A percentile compares a stretch with the other conserved stretches of the same genome.
These are phyloP conservation scores for Nomada flava DNA, from an alignment of 2,888 invertebrate species.

Conservation along the genomic window DNA sequence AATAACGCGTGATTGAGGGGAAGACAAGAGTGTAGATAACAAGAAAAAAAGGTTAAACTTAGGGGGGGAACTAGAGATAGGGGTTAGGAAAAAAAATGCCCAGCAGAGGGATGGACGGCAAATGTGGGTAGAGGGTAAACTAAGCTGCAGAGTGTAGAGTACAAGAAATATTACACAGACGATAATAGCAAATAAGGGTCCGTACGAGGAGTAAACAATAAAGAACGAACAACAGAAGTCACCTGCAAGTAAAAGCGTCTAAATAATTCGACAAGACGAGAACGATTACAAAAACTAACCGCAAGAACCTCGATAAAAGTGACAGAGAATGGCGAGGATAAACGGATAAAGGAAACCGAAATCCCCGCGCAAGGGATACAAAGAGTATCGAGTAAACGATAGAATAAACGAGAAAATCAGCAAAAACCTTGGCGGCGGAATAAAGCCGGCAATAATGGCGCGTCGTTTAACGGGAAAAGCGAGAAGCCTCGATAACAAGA, in stretches of 20 bases:
- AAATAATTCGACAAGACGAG: not conserved
- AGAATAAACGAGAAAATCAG: not conserved
- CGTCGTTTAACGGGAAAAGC: constrained; percentile 20
- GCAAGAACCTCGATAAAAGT: not conserved
- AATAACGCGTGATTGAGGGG: not conserved
- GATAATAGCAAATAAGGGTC: not conserved
- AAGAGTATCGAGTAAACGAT: not conserved
- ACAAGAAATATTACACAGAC: not conserved
- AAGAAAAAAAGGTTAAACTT: not conserved
- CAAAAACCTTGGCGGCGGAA: constrained; percentile 9
- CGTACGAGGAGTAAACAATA: not conserved
- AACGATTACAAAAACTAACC: not conserved
- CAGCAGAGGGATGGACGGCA: not conserved
- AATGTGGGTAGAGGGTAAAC: not conserved
- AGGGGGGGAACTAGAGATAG: not conserved
- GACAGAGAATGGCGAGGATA: not conserved
- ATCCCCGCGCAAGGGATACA: not conserved
- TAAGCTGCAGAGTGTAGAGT: no score
- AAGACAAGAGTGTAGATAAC: not conserved
- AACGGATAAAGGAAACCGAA: not conserved
- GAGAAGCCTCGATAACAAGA: constrained; percentile 20
- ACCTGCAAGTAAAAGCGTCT: no score
- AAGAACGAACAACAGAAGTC: not conserved
- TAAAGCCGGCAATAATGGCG: constrained; percentile 23
- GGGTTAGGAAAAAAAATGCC: not conserved